These are phyloP conservation scores for Xestia ashworthii DNA, from an alignment of 2,888 invertebrate species.

Conservation along the genomic window DNA sequence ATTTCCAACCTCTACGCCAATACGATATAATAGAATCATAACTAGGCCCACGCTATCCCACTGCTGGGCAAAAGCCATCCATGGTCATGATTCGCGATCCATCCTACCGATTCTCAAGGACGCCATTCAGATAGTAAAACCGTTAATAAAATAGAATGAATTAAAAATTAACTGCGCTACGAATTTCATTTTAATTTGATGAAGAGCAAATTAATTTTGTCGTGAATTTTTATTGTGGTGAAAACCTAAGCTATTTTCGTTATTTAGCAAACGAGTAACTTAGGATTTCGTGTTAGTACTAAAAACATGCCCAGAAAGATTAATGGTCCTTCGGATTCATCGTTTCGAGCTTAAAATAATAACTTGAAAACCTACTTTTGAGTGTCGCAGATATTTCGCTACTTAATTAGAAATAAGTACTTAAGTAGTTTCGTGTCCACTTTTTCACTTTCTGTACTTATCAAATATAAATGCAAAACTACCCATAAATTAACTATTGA, in stretches of 20 bases:
- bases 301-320: neutral
- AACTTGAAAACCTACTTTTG: neutral
- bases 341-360: neutral
- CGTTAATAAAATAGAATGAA: neutral
- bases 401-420: neutral
- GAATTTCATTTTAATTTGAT: slow-evolving; percentile 14
- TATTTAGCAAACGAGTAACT: slow-evolving; percentile 11
- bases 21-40: neutral
- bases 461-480: neutral
- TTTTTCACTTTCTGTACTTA: neutral
- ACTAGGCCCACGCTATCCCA: neutral
- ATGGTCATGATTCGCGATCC: neutral
- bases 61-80: neutral
- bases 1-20: neutral
- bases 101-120: neutral
- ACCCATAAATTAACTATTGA: too few relatives aligned
- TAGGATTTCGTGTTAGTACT: neutral
- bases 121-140: neutral
- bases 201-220: slow-evolving; percentile 26
- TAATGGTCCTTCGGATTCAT: neutral
- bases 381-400: neutral
- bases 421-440: neutral
- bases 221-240: slow-evolving; percentile 3
- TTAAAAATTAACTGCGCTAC: slow-evolving; percentile 6
- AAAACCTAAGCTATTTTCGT: neutral